phyloP scores from a whole-genome alignment of 2,113 vertebrate species.

The Ploceus nigricollis region DNA sequence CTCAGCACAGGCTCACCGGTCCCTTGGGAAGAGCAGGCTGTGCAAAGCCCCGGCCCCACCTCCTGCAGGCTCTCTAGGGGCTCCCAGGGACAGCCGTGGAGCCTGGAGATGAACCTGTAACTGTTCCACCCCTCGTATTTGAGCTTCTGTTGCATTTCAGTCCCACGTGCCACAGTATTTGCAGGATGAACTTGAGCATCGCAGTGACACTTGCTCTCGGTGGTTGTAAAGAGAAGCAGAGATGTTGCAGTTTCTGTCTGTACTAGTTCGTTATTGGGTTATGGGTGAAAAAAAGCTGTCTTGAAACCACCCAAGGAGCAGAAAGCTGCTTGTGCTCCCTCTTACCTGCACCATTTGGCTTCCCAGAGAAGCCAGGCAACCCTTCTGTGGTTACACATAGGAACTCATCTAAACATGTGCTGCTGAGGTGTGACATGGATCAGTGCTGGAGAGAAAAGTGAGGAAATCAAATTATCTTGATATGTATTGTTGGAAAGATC shows the following conservation, averaged over 20 bases:
- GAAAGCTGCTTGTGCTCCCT: background rate
- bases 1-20: background rate
- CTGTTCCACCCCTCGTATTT: background rate
- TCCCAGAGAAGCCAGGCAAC: background rate
- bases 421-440: background rate
- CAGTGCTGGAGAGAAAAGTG: fast-evolving
- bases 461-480: background rate
- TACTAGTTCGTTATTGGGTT: background rate
- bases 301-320: background rate
- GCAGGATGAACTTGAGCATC: background rate
- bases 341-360: background rate
- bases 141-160: background rate
- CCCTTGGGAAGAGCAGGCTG: background rate
- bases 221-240: background rate
- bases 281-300: background rate
- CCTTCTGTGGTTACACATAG: background rate
- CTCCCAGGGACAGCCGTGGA: background rate
- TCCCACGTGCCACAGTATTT: fast-evolving
- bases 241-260: background rate
- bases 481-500: background rate
- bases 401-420: background rate
- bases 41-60: background rate
- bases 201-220: fast-evolving
- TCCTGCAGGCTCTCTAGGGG: background rate
- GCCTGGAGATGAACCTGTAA: background rate